Conservation (phyloP, 2,888 invertebrate genomes). For the Aphrophora alni region DNA sequence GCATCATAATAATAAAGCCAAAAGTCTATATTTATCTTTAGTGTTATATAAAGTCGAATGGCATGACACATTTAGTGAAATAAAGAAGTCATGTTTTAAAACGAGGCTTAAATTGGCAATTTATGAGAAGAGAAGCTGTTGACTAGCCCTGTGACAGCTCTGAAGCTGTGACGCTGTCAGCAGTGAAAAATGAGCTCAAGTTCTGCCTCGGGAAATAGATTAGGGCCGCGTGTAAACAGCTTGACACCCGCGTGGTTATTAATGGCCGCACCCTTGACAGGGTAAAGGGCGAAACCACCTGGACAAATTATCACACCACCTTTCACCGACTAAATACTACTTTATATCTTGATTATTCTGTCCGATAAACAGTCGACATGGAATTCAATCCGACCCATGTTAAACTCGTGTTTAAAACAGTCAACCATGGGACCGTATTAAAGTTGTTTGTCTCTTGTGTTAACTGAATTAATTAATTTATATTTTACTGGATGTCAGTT, state of each 20-base stretch:
- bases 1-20: neutral
- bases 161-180: conserved; percentile 35
- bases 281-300: conserved; percentile 25
- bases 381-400: neutral
- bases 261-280: conserved; percentile 33
- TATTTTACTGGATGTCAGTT: too few relatives aligned
- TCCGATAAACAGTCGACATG: neutral
- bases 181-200: conserved; percentile 39
- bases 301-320: conserved; percentile 41
- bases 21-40: neutral
- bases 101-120: conserved; percentile 36
- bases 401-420: neutral
- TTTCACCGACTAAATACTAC: conserved; percentile 28
- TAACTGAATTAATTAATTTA: too few relatives aligned
- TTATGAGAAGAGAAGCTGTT: conserved; percentile 27
- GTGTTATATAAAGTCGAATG: neutral
- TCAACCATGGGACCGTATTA: too few relatives aligned
- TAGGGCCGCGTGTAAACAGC: conserved; percentile 42
- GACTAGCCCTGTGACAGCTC: conserved; percentile 28
- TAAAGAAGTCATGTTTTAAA: conserved; percentile 38
- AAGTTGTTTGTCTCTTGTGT: too few relatives aligned
- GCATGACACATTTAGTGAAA: neutral
- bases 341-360: conserved; percentile 6
- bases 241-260: conserved; percentile 36
- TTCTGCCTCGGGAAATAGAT: conserved; percentile 40